A percentile compares a stretch with the other conserved stretches of the same genome.
Conservation (phyloP, 2,888 invertebrate species). For the Cyrtodaria siliqua region DNA sequence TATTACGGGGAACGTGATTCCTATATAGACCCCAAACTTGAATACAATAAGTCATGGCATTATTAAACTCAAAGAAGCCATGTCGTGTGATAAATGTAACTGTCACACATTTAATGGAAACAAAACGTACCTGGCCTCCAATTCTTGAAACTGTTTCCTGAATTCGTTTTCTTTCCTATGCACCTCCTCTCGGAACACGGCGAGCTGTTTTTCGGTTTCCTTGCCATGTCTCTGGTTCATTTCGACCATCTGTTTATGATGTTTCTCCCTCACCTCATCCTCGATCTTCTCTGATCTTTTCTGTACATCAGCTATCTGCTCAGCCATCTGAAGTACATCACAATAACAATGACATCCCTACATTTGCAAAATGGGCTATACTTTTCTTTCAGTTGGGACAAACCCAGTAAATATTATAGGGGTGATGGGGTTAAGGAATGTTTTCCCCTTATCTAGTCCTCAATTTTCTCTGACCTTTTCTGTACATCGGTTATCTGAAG, state of each 20-base stretch:
- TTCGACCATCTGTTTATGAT: conserved; percentile 75
- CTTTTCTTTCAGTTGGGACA: too few species aligned
- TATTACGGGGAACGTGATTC: too few species aligned
- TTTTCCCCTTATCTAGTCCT: conserved; percentile 72
- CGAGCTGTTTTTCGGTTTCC: conserved; percentile 74
- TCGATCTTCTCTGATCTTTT: conserved; percentile 66
- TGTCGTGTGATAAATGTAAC: not conserved
- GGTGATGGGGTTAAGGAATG: too few species aligned
- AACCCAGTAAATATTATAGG: too few species aligned
- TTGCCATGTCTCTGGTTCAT: conserved; percentile 75
- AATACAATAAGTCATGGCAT: too few species aligned
- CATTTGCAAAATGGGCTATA: too few species aligned
- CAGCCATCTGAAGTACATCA: conserved; percentile 72
- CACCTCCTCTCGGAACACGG: conserved; percentile 73
- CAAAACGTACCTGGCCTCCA: conserved; percentile 72
- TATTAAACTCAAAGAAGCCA: too few species aligned
- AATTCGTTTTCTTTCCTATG: conserved; percentile 74
- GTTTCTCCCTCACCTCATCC: conserved; percentile 73
- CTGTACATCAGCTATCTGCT: conserved; percentile 77
- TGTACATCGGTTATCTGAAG: conserved; percentile 77
- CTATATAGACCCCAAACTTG: too few species aligned
- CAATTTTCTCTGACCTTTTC: conserved; percentile 64
- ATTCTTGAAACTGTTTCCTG: conserved; percentile 71
- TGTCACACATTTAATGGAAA: not conserved
- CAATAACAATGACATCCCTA: too few species aligned